Conservation (phyloP, 2,113 vertebrate species). For the Gambusia holbrooki region DNA sequence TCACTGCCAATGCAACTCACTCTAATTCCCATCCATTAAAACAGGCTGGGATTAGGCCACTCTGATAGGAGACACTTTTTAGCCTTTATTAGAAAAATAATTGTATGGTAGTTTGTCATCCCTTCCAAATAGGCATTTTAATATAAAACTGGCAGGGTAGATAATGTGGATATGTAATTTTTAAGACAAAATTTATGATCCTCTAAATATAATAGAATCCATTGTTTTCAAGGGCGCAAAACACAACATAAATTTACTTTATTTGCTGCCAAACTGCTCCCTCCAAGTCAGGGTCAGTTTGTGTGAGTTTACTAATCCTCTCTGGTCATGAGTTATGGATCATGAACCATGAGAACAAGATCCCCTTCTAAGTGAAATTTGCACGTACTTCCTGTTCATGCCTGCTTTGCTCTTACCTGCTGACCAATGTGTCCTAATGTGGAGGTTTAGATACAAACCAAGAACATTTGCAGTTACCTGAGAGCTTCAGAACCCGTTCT, state of each 20-base stretch:
- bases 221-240: background rate
- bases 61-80: conserved; percentile 18
- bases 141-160: background rate
- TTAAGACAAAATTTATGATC: background rate
- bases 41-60: conserved; percentile 18
- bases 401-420: background rate
- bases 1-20: conserved; percentile 27
- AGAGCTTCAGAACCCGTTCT: too few relatives aligned
- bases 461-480: too few relatives aligned
- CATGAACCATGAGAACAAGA: too few relatives aligned
- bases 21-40: conserved; percentile 30
- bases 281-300: too few relatives aligned
- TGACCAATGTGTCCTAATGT: too few relatives aligned
- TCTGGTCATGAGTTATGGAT: too few relatives aligned
- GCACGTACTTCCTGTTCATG: background rate
- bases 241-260: background rate
- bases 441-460: too few relatives aligned
- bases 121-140: background rate
- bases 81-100: background rate
- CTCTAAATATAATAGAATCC: background rate
- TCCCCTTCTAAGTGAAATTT: background rate
- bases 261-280: too few relatives aligned
- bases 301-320: too few relatives aligned
- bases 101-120: conserved; percentile 5
- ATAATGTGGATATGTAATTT: too few relatives aligned